These are phyloP conservation scores for Neoitamus cyanurus DNA, from an alignment of 2,888 invertebrate genomes.

Conservation along the genomic window DNA sequence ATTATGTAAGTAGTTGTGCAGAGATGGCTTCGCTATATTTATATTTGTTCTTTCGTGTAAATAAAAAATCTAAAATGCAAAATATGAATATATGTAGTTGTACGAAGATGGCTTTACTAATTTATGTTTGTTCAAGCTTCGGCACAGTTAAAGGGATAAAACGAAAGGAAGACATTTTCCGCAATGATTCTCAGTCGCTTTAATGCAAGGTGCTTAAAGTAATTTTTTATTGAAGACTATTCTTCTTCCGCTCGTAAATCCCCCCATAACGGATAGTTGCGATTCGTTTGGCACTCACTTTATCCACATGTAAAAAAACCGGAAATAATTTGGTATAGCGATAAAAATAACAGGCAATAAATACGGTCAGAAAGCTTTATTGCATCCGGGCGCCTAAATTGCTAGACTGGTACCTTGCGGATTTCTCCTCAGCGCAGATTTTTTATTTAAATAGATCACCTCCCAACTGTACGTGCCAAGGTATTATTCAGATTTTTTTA, in stretches of 20 bases:
- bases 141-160: background rate
- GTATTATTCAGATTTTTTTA: background rate
- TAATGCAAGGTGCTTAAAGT: background rate
- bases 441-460: background rate
- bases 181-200: background rate
- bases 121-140: no score
- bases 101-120: no score
- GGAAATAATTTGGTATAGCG: slow-evolving; percentile 1
- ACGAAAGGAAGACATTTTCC: background rate
- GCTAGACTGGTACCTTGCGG: background rate
- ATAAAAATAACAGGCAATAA: slow-evolving; percentile 1
- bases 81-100: no score
- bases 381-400: slow-evolving; percentile 1
- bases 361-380: background rate
- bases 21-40: background rate
- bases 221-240: background rate
- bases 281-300: background rate
- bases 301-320: background rate
- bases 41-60: background rate
- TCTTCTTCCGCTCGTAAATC: background rate
- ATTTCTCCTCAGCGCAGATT: background rate
- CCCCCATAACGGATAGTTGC: background rate
- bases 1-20: background rate
- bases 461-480: background rate
- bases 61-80: no score